Base-by-base conservation (phyloP, 1,140 invertebrate genomes). In the Elymnias hypermnestra region DNA sequence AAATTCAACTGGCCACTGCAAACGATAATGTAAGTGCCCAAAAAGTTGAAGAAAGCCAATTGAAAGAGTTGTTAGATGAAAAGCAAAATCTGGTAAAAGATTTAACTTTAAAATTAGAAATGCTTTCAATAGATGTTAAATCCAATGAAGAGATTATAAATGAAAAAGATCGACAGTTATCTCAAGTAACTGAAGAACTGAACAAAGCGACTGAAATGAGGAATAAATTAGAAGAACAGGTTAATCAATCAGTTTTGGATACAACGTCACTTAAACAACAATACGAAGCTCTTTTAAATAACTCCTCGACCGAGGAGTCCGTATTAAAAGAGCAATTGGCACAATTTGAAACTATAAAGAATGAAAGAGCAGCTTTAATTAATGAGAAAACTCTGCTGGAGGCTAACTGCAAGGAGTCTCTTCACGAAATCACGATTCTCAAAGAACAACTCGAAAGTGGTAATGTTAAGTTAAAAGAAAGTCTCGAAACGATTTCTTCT, bases 161-260 rank as follows among this genome's bases (percentile, higher is more conserved):
- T 26, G 86, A 89, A 63, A 89, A 87, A 65, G 70, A 86, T 36
- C 79, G 87, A 1, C 85, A 88, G 70, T 77, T 90, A 12, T 52
- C 73, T 38, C 76, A 87, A 28, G 76, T 88, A 17, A 87, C 82
- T 33, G 72, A 83, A 51, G 83, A 89, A 49, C 72, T 89, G n/a
- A 86, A 72, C 49, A 79, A 85, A 62, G 82, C 83, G 13, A 72
- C 71, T 40, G 82, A 86, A 51, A 73, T 69, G 56, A 87, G 84
- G 63, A 76, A 85, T 36, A 66, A 72, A 52, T 40, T 86, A 26
- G 86, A 87, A 61, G 82, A 87, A 53, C 76, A 78, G 47, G 50
- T 83, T 17, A 86, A 78, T 58, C 69, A 47, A 23, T 59, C 51
- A 42, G 41, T 57, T 21, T 23, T 74, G 38, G 82, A 87, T 54